Evolutionary conservation across 2,113 vertebrate species (phyloP).

Genomic region (Okapia johnstoni): DNA sequence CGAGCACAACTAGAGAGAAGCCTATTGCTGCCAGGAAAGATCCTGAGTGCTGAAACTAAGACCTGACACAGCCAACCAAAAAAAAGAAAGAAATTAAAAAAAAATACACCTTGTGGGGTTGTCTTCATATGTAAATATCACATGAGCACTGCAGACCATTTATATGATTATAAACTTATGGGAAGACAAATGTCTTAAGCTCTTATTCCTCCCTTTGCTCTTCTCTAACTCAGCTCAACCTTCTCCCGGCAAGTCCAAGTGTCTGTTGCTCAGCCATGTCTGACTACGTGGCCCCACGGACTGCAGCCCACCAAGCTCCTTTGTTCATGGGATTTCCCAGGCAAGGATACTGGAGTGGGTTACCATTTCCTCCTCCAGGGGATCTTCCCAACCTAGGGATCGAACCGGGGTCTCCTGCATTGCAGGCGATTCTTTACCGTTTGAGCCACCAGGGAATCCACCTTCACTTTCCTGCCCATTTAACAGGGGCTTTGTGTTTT

Average conservation of each 20-base stretch:
- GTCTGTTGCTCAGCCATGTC: neutral
- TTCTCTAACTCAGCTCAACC: neutral
- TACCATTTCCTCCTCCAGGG: neutral
- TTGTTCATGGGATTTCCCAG: neutral
- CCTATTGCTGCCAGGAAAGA: neutral
- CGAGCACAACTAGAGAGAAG: neutral
- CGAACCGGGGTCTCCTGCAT: neutral
- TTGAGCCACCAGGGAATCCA: neutral
- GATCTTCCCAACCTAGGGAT: neutral
- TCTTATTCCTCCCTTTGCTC: neutral
- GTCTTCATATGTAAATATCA: neutral
- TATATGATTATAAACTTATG: neutral
- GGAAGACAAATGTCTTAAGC: neutral
- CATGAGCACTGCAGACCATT: neutral
- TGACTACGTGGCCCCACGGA: neutral
- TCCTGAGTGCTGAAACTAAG: neutral
- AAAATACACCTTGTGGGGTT: neutral
- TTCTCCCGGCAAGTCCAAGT: neutral
- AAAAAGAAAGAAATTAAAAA: neutral
- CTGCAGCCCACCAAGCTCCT: neutral
- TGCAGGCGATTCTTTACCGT: neutral
- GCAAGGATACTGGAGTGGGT: neutral
- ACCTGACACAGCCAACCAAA: neutral
- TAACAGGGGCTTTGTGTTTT: neutral
- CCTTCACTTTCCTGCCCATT: neutral